phyloP scores from a whole-genome alignment of 2,113 vertebrate genomes.

The Engystomops pustulosus region DNA sequence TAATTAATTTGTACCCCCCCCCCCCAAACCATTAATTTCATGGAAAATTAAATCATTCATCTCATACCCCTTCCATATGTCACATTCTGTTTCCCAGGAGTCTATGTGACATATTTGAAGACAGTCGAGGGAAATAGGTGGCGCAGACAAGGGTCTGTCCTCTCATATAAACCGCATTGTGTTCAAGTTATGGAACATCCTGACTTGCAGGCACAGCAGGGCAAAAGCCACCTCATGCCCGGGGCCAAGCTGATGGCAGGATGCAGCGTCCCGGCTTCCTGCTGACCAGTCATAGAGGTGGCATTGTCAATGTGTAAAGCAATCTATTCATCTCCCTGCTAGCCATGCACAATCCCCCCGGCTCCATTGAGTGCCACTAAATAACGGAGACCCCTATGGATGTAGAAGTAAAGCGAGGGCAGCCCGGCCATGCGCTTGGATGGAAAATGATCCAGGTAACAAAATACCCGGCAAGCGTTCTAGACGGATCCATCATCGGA shows the following conservation, averaged over 20 bases:
- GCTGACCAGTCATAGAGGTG: conserved; percentile 47
- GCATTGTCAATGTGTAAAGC: conserved; percentile 48
- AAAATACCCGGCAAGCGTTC: conserved; percentile 27
- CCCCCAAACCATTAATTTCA: no score
- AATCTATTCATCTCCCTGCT: conserved; percentile 37
- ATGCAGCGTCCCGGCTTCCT: conserved; percentile 41
- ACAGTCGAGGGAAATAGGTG: conserved; percentile 40
- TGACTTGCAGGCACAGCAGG: conserved; percentile 44
- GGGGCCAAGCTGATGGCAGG: conserved; percentile 49
- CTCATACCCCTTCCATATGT: conserved; percentile 24
- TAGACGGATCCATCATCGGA: conserved; percentile 16
- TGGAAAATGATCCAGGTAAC: conserved; percentile 24
- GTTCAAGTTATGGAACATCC: conserved; percentile 46
- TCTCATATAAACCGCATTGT: conserved; percentile 54
- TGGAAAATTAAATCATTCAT: conserved; percentile 24
- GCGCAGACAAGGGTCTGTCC: conserved; percentile 48
- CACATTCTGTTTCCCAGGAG: conserved; percentile 32
- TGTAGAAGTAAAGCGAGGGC: background rate
- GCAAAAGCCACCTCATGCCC: conserved; percentile 55
- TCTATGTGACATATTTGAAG: conserved; percentile 38
- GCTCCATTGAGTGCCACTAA: conserved; percentile 8
- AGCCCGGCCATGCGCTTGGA: background rate
- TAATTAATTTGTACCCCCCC: background rate
- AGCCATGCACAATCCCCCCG: background rate
- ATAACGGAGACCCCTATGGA: conserved; percentile 28